Base-by-base conservation (phyloP, 1,140 invertebrate genomes). In the Papilio dardanus region DNA sequence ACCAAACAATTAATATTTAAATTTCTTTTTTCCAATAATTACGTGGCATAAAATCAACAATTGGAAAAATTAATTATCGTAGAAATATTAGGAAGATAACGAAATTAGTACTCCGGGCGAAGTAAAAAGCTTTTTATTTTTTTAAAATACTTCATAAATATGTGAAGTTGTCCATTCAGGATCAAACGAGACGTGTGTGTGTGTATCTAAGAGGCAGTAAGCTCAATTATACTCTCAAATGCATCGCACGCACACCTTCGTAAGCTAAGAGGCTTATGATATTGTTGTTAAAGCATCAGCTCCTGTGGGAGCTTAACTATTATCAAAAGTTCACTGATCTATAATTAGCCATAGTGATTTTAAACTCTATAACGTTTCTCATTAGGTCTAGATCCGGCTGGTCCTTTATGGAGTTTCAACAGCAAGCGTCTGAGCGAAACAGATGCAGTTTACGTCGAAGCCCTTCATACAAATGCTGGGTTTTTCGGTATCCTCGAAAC, bases 321-420 rank as follows among this genome's bases (percentile, higher is more conserved):
- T 19, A 46, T 54, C 10, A 54, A 54, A 54, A 54, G 50, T 54
- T 12, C 2, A 24, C 21, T 54, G 50, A 24, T 10, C 7, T 54
- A 12, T 1, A 8, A 10, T 24, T 8, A 54, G 16, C 21, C 10
- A 24, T 54, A 5, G n/a, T 46, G 0, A 46, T 7, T 46, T 46
- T 46, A 46, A 19, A 46, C 42, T 46, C 42, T 46, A 46, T 24
- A 24, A 2, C 8, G 14, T 21, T 24, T 54, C 7, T 40, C 30
- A n/a, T 33, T 28, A 76, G 74, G 74, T 68, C 33, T 76, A n/a
- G 74, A 76, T 67, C 74, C 74, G 2, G 65, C 65, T 35, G 66
- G 74, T 24, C 74, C 74, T 28, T 16, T 68, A 69, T 76, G 74
- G 74, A 50, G 40, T 37, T 16, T 19, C 3, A 76, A 50, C 42